Percentiles rank a stretch among this genome's conserved stretches.
These are phyloP conservation scores for Aphaenogaster ashmeadi DNA, from an alignment of 1,140 invertebrate genomes.

Conservation along the genomic window DNA sequence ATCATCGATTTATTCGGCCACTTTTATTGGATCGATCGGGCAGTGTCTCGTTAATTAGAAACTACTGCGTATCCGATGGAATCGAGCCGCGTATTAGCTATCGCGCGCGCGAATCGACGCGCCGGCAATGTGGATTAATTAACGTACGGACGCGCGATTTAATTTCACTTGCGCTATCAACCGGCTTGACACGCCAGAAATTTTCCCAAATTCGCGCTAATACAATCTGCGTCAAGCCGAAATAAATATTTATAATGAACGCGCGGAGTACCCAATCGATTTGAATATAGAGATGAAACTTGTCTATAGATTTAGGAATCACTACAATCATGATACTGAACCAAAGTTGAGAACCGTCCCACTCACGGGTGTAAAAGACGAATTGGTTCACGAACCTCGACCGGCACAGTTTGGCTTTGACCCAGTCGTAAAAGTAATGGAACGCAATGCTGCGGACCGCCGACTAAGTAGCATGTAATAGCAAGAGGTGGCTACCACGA, in stretches of 20 bases:
- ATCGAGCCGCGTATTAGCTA: conserved; percentile 73
- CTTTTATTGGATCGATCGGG: conserved; percentile 76
- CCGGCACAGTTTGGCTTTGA: conserved; percentile 80
- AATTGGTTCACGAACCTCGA: conserved; percentile 80
- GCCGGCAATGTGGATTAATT: conserved; percentile 76
- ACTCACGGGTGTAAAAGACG: conserved; percentile 71
- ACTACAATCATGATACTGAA: not conserved
- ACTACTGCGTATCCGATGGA: conserved; percentile 73
- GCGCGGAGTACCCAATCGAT: not conserved
- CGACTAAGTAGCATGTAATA: conserved; percentile 84
- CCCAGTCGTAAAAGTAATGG: conserved; percentile 85
- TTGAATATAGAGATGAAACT: not conserved
- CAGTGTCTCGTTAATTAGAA: conserved; percentile 75
- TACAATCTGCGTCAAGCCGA: conserved; percentile 41
- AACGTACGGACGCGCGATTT: conserved; percentile 75
- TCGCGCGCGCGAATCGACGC: conserved; percentile 70
- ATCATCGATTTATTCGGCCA: conserved; percentile 74
- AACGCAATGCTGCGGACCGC: conserved; percentile 79
- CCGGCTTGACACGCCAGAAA: conserved; percentile 59
- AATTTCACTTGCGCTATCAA: conserved; percentile 68
- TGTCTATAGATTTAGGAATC: conserved; percentile 37
- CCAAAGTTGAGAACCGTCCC: conserved; percentile 72
- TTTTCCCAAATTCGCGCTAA: conserved; percentile 59
- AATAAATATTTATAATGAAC: conserved; percentile 62
- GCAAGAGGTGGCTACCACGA: conserved; percentile 74